Evolutionary conservation across 1,140 invertebrate species (phyloP).

Genomic region (Argopecten irradians): DNA sequence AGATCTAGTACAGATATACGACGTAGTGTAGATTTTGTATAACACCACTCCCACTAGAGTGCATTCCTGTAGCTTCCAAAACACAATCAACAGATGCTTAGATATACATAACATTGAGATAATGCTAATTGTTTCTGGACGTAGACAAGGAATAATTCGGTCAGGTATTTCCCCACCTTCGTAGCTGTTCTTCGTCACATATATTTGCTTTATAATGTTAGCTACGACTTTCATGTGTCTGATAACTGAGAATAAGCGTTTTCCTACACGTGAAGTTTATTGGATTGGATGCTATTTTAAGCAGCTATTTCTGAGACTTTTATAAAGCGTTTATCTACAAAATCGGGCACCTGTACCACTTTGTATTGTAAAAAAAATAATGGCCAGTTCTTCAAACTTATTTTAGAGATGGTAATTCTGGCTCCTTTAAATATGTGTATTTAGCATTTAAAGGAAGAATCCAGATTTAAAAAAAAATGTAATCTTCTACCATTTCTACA

Average conservation of each 20-base stretch:
- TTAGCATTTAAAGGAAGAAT: too few species aligned
- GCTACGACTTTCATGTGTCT: background rate
- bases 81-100: background rate
- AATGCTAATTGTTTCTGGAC: background rate
- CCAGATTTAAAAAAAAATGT: too few species aligned
- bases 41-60: background rate
- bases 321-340: background rate
- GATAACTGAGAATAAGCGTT: background rate
- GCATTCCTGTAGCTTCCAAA: background rate
- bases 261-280: background rate
- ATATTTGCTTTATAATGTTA: background rate
- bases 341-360: background rate
- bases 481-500: too few species aligned
- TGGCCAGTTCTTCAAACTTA: too few species aligned
- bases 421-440: too few species aligned
- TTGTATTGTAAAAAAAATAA: too few species aligned
- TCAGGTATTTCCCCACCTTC: conserved; percentile 7
- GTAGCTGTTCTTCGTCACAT: background rate
- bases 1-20: too few species aligned
- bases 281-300: background rate
- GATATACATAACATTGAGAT: background rate
- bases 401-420: too few species aligned
- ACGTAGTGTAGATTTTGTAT: too few species aligned
- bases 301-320: background rate
- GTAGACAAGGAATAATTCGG: background rate